Percentiles rank a stretch among this genome's conserved stretches.
phyloP scores from a whole-genome alignment of 1,140 invertebrate species.

The Ctenoplectra terminalis region DNA sequence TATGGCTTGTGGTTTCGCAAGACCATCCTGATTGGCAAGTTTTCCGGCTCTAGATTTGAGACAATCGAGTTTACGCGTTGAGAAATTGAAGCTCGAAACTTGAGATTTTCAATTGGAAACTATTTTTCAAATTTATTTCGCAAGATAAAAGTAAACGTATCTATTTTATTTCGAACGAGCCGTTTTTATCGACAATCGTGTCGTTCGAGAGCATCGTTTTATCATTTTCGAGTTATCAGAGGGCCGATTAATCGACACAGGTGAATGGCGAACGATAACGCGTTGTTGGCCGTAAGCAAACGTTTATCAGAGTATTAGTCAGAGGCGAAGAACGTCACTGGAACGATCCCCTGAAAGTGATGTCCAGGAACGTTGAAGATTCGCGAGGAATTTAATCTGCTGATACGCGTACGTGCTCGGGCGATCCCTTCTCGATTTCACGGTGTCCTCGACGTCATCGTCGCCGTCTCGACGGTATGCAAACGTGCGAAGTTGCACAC shows the following conservation, averaged over 20 bases:
- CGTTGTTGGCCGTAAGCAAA: slow-evolving; percentile 27
- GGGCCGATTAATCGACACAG: not conserved
- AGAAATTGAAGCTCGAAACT: too few species aligned
- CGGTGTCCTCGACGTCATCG: slow-evolving; percentile 46
- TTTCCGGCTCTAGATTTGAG: not conserved
- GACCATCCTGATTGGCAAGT: not conserved
- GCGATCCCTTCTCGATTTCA: slow-evolving; percentile 67
- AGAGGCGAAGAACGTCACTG: slow-evolving; percentile 13
- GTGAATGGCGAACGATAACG: slow-evolving; percentile 20
- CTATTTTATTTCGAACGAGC: not conserved
- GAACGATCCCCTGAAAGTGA: not conserved
- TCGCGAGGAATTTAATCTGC: slow-evolving; percentile 65
- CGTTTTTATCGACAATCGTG: not conserved
- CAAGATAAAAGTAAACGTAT: too few species aligned
- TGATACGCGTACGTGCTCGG: slow-evolving; percentile 59
- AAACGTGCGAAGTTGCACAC: slow-evolving; percentile 7
- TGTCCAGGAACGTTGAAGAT: slow-evolving; percentile 35
- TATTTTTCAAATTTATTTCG: too few species aligned
- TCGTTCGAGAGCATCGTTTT: not conserved
- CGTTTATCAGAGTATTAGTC: slow-evolving; percentile 40
- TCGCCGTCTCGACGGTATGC: slow-evolving; percentile 24
- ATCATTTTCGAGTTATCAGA: not conserved
- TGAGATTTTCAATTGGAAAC: too few species aligned
- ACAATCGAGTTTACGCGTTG: not conserved
- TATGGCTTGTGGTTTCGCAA: slow-evolving; percentile 22